Conservation (phyloP, 1,140 invertebrate species). For the Ceratina calcarata region DNA sequence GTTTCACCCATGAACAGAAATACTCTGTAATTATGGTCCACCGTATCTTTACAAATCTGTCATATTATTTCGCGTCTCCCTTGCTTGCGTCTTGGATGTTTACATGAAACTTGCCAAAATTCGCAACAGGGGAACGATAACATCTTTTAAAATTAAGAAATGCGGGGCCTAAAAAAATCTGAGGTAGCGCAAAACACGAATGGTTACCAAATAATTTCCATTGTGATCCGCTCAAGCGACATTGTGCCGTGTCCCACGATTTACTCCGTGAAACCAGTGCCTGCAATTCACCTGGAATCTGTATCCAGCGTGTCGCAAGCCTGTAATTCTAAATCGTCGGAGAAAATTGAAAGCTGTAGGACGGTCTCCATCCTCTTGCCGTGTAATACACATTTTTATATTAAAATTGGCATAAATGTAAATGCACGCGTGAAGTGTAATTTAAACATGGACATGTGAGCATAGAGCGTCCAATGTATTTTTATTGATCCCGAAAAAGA, state of each 20-base stretch:
- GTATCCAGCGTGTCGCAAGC: not conserved
- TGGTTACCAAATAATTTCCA: conserved; percentile 3
- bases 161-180: not conserved
- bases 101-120: no score
- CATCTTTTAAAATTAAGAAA: not conserved
- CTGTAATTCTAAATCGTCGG: conserved; percentile 2
- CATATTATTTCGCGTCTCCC: not conserved
- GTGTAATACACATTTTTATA: not conserved
- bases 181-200: not conserved
- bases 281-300: not conserved
- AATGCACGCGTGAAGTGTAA: no score
- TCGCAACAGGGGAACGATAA: not conserved
- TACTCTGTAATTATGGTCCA: not conserved
- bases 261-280: not conserved
- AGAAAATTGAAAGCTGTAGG: conserved; percentile 1
- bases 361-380: not conserved
- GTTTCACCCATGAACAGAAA: not conserved
- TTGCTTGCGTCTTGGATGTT: not conserved
- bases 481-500: no score
- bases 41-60: not conserved
- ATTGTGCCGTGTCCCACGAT: conserved; percentile 4
- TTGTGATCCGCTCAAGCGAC: not conserved
- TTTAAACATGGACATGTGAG: no score
- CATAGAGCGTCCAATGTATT: no score
- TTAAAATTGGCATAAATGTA: no score